Evolutionary conservation across 1,140 invertebrate species (phyloP).

Genomic region (Drosophila miranda): DNA sequence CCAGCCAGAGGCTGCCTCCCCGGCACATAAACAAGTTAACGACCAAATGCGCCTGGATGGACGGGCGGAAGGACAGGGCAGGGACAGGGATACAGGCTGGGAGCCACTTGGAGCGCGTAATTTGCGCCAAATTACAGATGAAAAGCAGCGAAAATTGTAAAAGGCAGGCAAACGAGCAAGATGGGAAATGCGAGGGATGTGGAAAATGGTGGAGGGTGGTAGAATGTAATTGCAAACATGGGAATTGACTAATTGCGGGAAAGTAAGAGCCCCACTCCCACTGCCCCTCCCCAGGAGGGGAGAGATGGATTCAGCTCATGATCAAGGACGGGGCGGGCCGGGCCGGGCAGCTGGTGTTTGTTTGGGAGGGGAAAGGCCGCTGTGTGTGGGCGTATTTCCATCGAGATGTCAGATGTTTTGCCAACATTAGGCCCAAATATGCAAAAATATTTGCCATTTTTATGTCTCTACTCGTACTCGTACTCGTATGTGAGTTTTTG

Average conservation of each 20-base stretch:
- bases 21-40: constrained; percentile 61
- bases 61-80: not conserved
- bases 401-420: constrained; percentile 58
- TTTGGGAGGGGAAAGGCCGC: not conserved
- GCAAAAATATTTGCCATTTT: constrained; percentile 54
- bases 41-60: constrained; percentile 16
- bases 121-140: constrained; percentile 67
- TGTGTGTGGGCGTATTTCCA: constrained; percentile 28
- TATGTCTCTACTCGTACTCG: not conserved
- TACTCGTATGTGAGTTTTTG: not conserved
- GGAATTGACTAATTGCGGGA: constrained; percentile 67
- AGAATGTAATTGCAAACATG: constrained; percentile 54
- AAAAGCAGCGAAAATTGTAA: constrained; percentile 61
- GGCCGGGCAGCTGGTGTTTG: not conserved
- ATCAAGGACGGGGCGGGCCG: not conserved
- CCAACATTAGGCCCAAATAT: constrained; percentile 54
- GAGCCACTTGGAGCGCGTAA: constrained; percentile 54
- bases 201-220: constrained; percentile 19
- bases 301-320: too few species aligned
- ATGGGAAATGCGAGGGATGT: constrained; percentile 10
- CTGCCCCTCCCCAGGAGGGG: too few species aligned
- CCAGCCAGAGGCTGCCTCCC: constrained; percentile 13
- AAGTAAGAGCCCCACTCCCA: constrained; percentile 27
- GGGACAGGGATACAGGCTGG: constrained; percentile 9
- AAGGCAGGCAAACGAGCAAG: constrained; percentile 32